Evolutionary conservation across 2,797 vertebrate genomes (phyloP).

Genomic region (Pseudopleuronectes americanus): DNA sequence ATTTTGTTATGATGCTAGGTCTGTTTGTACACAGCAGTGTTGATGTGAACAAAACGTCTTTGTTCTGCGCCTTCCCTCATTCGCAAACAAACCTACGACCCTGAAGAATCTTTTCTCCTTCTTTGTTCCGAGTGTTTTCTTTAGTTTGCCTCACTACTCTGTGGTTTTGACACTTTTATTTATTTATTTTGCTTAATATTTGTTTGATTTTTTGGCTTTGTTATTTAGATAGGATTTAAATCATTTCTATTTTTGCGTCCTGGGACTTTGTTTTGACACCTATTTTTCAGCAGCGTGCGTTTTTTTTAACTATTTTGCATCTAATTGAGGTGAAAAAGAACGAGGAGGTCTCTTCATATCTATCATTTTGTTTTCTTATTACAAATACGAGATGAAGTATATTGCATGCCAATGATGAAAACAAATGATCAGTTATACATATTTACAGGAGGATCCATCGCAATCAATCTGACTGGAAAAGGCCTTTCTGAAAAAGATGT

Average conservation of each 20-base stretch:
- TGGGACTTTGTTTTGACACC: constrained; percentile 24
- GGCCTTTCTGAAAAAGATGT: background rate
- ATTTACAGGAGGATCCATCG: constrained; percentile 32
- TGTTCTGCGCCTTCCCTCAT: constrained; percentile 44
- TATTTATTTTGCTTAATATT: constrained; percentile 25
- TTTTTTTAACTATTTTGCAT: background rate
- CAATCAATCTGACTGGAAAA: constrained; percentile 32
- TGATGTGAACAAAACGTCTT: constrained; percentile 25
- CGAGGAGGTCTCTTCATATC: background rate
- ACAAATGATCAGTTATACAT: constrained; percentile 22
- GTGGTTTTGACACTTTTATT: constrained; percentile 33
- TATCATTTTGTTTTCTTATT: constrained; percentile 28
- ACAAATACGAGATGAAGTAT: constrained; percentile 24
- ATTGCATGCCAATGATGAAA: constrained; percentile 4
- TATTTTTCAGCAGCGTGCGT: background rate
- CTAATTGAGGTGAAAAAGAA: background rate
- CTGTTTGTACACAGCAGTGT: constrained; percentile 4
- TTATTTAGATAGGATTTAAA: constrained; percentile 29
- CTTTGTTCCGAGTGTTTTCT: constrained; percentile 9
- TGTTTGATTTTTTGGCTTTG: constrained; percentile 27
- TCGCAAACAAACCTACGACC: constrained; percentile 53
- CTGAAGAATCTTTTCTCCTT: constrained; percentile 22
- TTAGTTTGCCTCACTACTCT: constrained; percentile 22
- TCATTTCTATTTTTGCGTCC: constrained; percentile 29
- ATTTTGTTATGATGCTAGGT: constrained; percentile 19